These are phyloP conservation scores for Ips typographus DNA, from an alignment of 1,140 invertebrate genomes.

Conservation along the genomic window DNA sequence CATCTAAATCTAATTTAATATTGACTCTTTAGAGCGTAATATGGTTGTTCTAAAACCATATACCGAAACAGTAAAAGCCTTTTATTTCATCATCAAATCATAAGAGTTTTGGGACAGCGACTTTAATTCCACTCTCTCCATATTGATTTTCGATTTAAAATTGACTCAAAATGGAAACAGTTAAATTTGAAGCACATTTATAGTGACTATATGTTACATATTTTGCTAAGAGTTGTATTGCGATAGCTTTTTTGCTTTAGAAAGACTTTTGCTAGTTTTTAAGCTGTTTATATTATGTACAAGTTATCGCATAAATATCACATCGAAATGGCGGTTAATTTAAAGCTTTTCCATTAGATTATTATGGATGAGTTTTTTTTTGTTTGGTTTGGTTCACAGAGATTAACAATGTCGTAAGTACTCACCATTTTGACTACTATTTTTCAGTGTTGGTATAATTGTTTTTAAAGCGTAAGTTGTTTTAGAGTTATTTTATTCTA, in stretches of 20 bases:
- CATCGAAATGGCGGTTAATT: conserved; percentile 49
- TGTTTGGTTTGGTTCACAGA: no score
- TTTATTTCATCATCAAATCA: conserved; percentile 30
- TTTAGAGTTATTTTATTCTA: not conserved
- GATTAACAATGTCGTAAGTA: no score
- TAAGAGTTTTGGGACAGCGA: conserved; percentile 38
- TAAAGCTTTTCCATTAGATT: conserved; percentile 34
- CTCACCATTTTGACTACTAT: no score
- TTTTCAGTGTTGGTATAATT: no score
- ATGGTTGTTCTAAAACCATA: conserved; percentile 39
- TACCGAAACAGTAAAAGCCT: conserved; percentile 45
- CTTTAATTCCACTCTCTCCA: conserved; percentile 15
- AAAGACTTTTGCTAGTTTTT: not conserved
- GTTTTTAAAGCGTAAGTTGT: no score
- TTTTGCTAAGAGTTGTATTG: not conserved
- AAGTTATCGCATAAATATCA: conserved; percentile 43
- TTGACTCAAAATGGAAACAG: conserved; percentile 6
- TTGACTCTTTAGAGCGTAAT: conserved; percentile 49
- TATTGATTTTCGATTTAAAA: conserved; percentile 12
- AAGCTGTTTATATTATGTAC: conserved; percentile 33
- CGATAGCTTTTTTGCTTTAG: no score
- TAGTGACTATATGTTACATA: conserved; percentile 14
- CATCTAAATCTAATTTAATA: conserved; percentile 48
- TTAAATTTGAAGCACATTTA: conserved; percentile 22
- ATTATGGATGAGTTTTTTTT: no score